phyloP scores from a whole-genome alignment of 2,797 vertebrate species.

The Furcifer pardalis region DNA sequence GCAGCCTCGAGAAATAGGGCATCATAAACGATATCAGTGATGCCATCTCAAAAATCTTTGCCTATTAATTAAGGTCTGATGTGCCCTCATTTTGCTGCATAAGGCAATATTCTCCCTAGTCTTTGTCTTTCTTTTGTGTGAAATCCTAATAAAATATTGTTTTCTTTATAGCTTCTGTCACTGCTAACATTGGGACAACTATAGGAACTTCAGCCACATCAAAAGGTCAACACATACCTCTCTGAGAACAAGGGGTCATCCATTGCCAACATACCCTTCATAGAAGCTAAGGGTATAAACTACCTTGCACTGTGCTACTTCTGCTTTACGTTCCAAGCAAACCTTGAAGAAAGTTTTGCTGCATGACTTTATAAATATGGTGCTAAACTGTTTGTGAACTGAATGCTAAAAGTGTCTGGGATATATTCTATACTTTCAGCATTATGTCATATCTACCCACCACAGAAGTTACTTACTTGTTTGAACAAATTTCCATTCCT shows the following conservation, averaged over 20 bases:
- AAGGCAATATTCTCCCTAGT: not conserved
- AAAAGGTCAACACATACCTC: constrained; percentile 76
- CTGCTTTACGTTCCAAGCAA: constrained; percentile 72
- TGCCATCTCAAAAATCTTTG: not conserved
- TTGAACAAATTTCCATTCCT: constrained; percentile 47
- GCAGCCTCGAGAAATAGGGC: not conserved
- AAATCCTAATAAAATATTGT: not conserved
- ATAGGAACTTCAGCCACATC: constrained; percentile 81
- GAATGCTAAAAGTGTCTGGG: constrained; percentile 70
- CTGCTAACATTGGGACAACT: constrained; percentile 65
- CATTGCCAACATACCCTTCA: constrained; percentile 65
- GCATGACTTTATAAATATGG: constrained; percentile 84
- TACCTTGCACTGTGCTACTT: constrained; percentile 86
- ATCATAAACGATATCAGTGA: no score
- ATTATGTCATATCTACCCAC: constrained; percentile 52
- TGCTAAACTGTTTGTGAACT: constrained; percentile 85
- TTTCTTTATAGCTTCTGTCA: constrained; percentile 72
- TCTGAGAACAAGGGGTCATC: constrained; percentile 75
- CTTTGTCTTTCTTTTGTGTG: not conserved
- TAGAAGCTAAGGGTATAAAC: constrained; percentile 80
- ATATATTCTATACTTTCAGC: constrained; percentile 68
- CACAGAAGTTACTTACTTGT: constrained; percentile 55
- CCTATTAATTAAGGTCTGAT: no score
- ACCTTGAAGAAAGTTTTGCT: constrained; percentile 73
- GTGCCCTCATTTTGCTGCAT: not conserved